These are phyloP conservation scores for Radopholus similis DNA, from an alignment of 1,140 invertebrate species.

Conservation along the genomic window DNA sequence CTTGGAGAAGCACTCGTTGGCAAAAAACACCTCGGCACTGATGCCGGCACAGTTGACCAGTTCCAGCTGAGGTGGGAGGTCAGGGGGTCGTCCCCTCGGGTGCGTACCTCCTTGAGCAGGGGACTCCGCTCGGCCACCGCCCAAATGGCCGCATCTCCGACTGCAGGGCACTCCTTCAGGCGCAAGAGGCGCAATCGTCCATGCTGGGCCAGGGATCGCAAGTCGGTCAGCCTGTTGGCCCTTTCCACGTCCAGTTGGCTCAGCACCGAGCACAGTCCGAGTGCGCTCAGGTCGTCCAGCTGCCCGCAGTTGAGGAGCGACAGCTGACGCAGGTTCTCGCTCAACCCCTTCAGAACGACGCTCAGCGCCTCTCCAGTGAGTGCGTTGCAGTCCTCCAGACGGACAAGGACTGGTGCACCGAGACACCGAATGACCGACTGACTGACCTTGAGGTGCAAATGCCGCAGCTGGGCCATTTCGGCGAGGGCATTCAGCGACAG, in stretches of 20 bases:
- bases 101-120: conserved; percentile 1
- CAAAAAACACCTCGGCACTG: not conserved
- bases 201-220: not conserved
- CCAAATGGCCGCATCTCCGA: not conserved
- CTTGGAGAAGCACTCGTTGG: not conserved
- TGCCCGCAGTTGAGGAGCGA: conserved; percentile 3
- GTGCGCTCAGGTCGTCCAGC: not conserved
- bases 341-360: not conserved
- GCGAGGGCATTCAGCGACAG: not conserved
- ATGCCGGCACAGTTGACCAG: conserved; percentile 6
- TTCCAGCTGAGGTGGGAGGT: not conserved
- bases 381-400: not conserved
- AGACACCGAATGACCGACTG: not conserved
- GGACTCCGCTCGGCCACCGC: not conserved
- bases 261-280: not conserved
- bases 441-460: conserved; percentile 15
- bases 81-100: not conserved
- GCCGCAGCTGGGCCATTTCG: not conserved
- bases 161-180: not conserved
- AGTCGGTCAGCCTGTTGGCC: not conserved
- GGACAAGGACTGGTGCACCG: not conserved
- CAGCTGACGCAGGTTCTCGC: conserved; percentile 3
- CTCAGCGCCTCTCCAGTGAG: not conserved
- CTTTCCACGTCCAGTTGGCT: conserved; percentile 17
- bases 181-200: conserved; percentile 2